Evolutionary conservation across 2,797 vertebrate genomes (phyloP), one percentile per base, ranked within the genome.

Genomic region (Martes flavigula): DNA sequence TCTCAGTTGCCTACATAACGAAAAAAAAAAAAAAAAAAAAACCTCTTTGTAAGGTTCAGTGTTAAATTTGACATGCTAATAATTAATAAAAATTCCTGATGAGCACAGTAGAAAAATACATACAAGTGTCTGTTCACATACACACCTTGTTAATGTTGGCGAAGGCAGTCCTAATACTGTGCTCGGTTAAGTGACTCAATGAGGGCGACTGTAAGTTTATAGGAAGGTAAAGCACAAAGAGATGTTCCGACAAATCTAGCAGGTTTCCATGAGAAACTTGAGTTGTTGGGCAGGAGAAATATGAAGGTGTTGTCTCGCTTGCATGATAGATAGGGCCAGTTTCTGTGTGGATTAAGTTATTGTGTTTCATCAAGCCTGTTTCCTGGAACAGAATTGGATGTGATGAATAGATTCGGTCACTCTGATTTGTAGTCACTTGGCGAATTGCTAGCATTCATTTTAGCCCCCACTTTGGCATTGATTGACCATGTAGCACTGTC

Each of bases 381-480:
- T 97, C 95, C 97, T 83, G 3, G 73, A 95, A 64, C 90, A 85
- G 87, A 96, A 88, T 72, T 94, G 87, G 75, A 54, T 79, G 82
- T 96, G 97, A 97, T 81, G 83, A 92, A 97, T 96, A 95, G 95
- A 90, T 93, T 81, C 38, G 68, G 93, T 93, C 77, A 84, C 81
- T 78, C 90, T 97, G 95, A 96, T 98, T 97, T 98, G 90, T 70
- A 92, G 91, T 93, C 95, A 75, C 81, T 96, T 82, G 92, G 92
- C 90, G 43, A 95, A 92, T 83, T 91, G 60, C 77, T 85, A 12
- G 43, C 78, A 9, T 95, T 95, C 68, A 87, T 97, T 96, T 95
- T 75, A 90, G 23, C 54, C 60, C 48, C 35, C 38, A 60, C 77
- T 93, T 75, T 79, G 85, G 72, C 93, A 87, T 78, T 92, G 94